phyloP scores from a whole-genome alignment of 2,797 vertebrate species.

The Oreochromis mossambicus region DNA sequence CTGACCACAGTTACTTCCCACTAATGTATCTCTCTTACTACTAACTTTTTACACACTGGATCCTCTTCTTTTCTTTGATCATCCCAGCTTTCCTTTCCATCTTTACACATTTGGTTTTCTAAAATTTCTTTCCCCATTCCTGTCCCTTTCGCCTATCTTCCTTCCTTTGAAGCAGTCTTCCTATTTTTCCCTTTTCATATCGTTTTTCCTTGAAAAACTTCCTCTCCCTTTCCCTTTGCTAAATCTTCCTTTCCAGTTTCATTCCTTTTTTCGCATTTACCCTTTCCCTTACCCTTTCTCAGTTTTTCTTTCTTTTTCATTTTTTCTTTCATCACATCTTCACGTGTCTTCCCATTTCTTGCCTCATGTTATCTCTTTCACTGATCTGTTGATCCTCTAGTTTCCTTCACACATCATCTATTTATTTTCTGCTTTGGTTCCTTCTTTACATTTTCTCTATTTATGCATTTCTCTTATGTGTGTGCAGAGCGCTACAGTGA shows the following conservation, averaged over 20 bases:
- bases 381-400: background rate
- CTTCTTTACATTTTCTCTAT: background rate
- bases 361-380: background rate
- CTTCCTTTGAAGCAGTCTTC: background rate
- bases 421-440: background rate
- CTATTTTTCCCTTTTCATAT: background rate
- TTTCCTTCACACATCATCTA: background rate
- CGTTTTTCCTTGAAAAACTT: background rate
- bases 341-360: background rate
- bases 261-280: background rate
- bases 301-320: background rate
- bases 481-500: slow-evolving; percentile 37
- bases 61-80: background rate
- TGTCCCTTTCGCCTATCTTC: background rate
- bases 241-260: background rate
- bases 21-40: background rate
- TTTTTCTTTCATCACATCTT: background rate
- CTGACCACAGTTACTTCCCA: background rate
- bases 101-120: background rate
- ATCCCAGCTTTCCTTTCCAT: background rate
- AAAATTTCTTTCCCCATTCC: background rate
- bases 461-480: background rate
- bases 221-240: background rate
- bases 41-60: background rate
- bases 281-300: background rate